phyloP scores from a whole-genome alignment of 2,113 vertebrate genomes.

The Pomatorhinus ruficollis region DNA sequence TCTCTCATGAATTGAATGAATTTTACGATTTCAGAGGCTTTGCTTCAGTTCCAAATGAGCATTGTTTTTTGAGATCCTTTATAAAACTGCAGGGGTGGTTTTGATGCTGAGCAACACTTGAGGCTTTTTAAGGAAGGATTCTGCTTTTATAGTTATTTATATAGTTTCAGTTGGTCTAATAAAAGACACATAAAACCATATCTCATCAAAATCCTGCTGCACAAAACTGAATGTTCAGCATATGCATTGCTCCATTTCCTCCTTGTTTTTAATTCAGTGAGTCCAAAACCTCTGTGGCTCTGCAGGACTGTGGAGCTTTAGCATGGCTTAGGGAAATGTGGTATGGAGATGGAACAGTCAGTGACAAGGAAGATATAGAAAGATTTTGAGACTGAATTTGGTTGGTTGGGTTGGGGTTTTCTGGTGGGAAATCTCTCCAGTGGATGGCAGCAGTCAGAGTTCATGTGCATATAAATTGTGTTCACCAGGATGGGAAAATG shows the following conservation, averaged over 20 bases:
- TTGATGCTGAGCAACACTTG: not conserved
- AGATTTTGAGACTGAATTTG: not conserved
- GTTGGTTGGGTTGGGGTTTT: not conserved
- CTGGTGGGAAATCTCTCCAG: not conserved
- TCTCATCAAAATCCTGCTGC: constrained; percentile 12
- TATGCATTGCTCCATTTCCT: not conserved
- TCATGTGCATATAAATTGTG: not conserved
- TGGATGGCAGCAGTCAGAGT: constrained; percentile 33
- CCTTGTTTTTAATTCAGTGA: not conserved
- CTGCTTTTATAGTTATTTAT: constrained; percentile 36
- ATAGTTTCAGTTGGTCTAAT: constrained; percentile 37
- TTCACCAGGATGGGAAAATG: not conserved
- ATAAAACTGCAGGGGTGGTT: not conserved
- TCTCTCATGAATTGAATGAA: not conserved
- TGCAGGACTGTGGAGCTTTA: not conserved
- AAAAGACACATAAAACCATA: constrained; percentile 35
- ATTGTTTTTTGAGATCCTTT: not conserved
- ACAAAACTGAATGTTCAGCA: constrained; percentile 1
- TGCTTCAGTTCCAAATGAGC: not conserved
- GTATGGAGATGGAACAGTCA: not conserved
- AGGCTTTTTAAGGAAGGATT: constrained; percentile 5
- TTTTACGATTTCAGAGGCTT: not conserved
- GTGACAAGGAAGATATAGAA: not conserved
- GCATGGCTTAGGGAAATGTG: not conserved
- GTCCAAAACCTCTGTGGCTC: not conserved